Conservation (phyloP, 2,797 vertebrate genomes). For the Allobates femoralis region DNA sequence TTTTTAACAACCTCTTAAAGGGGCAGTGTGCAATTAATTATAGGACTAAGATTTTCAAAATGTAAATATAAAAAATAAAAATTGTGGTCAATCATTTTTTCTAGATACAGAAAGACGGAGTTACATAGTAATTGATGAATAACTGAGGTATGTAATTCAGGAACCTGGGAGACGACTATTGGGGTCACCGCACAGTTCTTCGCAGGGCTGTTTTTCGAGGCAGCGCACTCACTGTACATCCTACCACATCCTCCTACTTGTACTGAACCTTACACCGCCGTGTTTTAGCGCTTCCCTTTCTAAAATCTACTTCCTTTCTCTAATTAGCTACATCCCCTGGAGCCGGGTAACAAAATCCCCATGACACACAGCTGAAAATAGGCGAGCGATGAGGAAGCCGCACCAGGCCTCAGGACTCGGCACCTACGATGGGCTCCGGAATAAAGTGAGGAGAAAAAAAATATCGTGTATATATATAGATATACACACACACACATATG, state of each 20-base stretch:
- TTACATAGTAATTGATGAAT: background rate
- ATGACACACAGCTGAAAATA: slow-evolving; percentile 19
- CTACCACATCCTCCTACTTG: slow-evolving; percentile 2
- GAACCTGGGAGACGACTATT: background rate
- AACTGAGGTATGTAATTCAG: background rate
- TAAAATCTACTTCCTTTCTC: slow-evolving; percentile 31
- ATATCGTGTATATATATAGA: too few species aligned
- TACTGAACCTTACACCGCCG: slow-evolving; percentile 37
- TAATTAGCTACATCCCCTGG: slow-evolving; percentile 20
- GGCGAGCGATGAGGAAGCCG: background rate
- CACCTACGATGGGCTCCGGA: too few species aligned
- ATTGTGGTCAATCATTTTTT: background rate
- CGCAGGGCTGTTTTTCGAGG: background rate
- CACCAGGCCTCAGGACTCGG: background rate
- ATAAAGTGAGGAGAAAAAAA: too few species aligned
- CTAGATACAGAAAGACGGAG: too few species aligned
- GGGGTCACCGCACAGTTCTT: background rate
- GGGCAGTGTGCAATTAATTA: too few species aligned
- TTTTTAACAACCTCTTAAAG: too few species aligned
- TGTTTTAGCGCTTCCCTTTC: slow-evolving; percentile 22
- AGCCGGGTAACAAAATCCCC: slow-evolving; percentile 38
- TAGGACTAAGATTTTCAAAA: too few species aligned
- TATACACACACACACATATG: too few species aligned
- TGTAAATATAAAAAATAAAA: background rate
- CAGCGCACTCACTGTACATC: background rate